Percentiles rank a stretch among this genome's conserved stretches.
Conservation (phyloP, 2,797 vertebrate species). For the Myripristis murdjan region DNA sequence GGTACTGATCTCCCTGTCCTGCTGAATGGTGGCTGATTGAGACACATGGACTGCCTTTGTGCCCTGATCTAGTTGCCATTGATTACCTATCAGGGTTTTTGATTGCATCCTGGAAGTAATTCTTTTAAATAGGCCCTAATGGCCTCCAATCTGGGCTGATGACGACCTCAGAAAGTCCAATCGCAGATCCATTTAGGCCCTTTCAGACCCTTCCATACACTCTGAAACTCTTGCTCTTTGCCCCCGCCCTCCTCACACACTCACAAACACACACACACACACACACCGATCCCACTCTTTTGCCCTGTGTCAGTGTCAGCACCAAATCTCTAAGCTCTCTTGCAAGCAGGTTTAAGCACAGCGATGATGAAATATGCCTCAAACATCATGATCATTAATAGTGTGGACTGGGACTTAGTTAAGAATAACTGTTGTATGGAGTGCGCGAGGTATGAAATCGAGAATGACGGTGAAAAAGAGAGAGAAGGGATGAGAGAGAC, state of each 20-base stretch:
- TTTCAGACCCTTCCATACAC: constrained; percentile 81
- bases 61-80: constrained; percentile 86
- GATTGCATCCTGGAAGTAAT: constrained; percentile 88
- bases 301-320: constrained; percentile 48
- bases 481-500: constrained; percentile 18
- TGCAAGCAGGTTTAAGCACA: constrained; percentile 19
- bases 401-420: background rate
- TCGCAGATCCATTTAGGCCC: constrained; percentile 84
- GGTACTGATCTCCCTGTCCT: constrained; percentile 78
- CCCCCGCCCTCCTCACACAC: constrained; percentile 45
- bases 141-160: constrained; percentile 84
- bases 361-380: constrained; percentile 37
- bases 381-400: constrained; percentile 8
- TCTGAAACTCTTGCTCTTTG: constrained; percentile 67
- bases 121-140: constrained; percentile 88
- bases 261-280: constrained; percentile 48
- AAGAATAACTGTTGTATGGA: constrained; percentile 36
- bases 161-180: constrained; percentile 83
- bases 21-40: constrained; percentile 86
- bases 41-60: constrained; percentile 84
- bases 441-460: constrained; percentile 38
- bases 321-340: constrained; percentile 35
- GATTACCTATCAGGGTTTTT: constrained; percentile 88
- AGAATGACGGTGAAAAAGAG: constrained; percentile 34
- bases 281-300: constrained; percentile 39